Evolutionary conservation across 1,140 invertebrate genomes (phyloP), one percentile per base, ranked within the genome.

Genomic region (Drosophila guanche): DNA sequence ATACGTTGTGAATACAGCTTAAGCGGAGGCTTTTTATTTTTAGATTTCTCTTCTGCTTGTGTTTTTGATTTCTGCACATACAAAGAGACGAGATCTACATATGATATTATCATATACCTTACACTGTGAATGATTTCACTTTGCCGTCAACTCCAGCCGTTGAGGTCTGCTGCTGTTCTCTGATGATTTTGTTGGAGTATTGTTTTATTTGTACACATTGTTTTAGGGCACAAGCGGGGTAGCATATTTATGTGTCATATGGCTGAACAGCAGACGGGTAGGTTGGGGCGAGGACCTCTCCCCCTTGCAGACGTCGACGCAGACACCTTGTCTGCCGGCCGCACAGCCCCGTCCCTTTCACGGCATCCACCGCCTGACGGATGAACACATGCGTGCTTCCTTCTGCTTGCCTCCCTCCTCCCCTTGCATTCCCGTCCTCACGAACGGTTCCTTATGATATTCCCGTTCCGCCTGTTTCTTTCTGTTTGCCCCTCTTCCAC

Each of bases 171-270:
- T 71, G 22, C 33, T 61, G 48, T 62, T 70, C 60, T 66, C 27
- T 52, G 62, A 70, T 70, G 67, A 67, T 51, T 68, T 68, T 78
- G 76, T 37, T 4, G 33, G 33, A 12, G 33, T 73, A 68, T 68
- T 79, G 56, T 67, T 74, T 79, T 73, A 79, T 71, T 73, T 68
- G 70, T 62, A 73, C 76, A 73, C 76, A 78, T 79, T 73, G 61
- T 73, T 78, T 73, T 72, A 4, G 43, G 41, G 47, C 45, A 16
- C 14, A 29, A 29, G n/a, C 41, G 75, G n/a, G 55, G 74, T 20
- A 33, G 23, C 41, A 68, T 48, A 63, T 74, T 74, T 69, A 43
- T 67, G 62, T 79, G 76, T 63, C 75, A 77, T 56, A 65, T 78
- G 56, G 75, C 75, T 66, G 59, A 37, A 37, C 10, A 10, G 33